A percentile compares a stretch with the other conserved stretches of the same genome.
Evolutionary conservation across 2,113 vertebrate species (phyloP).

Genomic region (Apistogramma diplotaenia): DNA sequence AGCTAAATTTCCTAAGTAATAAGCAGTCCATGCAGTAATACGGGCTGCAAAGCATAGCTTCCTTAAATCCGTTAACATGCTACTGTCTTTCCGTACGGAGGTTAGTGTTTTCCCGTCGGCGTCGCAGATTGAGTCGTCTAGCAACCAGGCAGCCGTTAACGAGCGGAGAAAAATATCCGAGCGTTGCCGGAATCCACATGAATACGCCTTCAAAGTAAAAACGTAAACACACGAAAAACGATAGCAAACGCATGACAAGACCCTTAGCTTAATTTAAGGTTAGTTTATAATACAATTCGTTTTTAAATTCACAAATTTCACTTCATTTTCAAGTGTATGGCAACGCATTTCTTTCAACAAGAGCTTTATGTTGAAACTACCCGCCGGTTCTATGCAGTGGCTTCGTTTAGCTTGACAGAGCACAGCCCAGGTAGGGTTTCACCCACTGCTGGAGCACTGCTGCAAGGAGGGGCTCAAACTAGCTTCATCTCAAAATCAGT

Average conservation of each 20-base stretch:
- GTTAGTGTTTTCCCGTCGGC: slow-evolving; percentile 30
- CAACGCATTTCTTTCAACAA: rapidly evolving
- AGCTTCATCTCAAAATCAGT: background rate
- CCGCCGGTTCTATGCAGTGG: background rate
- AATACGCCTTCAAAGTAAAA: slow-evolving; percentile 17
- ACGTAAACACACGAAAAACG: rapidly evolving
- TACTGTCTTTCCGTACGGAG: background rate
- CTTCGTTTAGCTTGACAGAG: background rate
- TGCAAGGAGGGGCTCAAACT: background rate
- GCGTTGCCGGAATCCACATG: rapidly evolving
- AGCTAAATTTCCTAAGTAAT: background rate
- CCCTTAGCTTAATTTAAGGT: too few species aligned
- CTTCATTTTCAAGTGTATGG: rapidly evolving
- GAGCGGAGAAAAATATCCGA: background rate
- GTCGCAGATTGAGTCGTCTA: slow-evolving; percentile 69
- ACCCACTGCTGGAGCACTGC: background rate
- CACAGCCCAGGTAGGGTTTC: background rate
- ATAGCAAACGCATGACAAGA: rapidly evolving
- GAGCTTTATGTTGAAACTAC: background rate
- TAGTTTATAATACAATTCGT: background rate
- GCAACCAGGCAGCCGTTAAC: slow-evolving; percentile 64
- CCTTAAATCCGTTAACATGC: background rate
- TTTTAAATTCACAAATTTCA: background rate
- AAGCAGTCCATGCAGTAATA: background rate
- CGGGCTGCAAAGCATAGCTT: background rate